These are phyloP conservation scores for Halichoerus grypus DNA, from an alignment of 2,113 vertebrate genomes.

Conservation along the genomic window DNA sequence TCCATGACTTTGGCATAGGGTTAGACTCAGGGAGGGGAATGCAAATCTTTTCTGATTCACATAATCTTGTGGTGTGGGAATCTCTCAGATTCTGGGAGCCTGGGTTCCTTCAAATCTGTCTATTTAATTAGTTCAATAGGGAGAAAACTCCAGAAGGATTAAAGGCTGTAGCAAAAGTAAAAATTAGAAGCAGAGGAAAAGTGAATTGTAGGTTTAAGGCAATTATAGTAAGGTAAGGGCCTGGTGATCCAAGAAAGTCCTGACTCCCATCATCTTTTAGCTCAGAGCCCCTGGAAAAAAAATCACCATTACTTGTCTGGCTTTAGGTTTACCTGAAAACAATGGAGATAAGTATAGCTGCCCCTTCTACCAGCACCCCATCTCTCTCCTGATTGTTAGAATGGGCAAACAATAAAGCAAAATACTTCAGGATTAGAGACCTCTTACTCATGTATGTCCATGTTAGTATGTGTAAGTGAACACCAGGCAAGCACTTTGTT, in stretches of 20 bases:
- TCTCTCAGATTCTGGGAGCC: constrained; percentile 7
- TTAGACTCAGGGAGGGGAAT: background rate
- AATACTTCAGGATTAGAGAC: background rate
- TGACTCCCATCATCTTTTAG: background rate
- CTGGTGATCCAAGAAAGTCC: background rate
- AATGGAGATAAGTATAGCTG: background rate
- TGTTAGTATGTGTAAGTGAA: background rate
- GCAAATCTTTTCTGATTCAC: background rate
- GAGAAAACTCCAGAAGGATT: background rate
- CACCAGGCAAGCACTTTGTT: background rate
- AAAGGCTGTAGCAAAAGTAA: background rate
- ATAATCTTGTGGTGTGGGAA: background rate
- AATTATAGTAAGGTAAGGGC: background rate
- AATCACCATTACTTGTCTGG: background rate
- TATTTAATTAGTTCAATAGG: constrained; percentile 14
- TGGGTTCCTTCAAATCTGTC: background rate
- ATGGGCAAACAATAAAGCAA: background rate
- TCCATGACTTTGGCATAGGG: background rate
- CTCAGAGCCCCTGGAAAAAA: background rate
- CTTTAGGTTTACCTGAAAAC: background rate
- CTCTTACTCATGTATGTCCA: background rate
- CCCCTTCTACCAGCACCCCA: background rate
- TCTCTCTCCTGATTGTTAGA: background rate
- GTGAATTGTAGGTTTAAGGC: background rate
- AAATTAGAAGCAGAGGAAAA: constrained; percentile 18